Evolutionary conservation across 2,113 vertebrate species (phyloP).

Genomic region (Ancistrus triradiatus): DNA sequence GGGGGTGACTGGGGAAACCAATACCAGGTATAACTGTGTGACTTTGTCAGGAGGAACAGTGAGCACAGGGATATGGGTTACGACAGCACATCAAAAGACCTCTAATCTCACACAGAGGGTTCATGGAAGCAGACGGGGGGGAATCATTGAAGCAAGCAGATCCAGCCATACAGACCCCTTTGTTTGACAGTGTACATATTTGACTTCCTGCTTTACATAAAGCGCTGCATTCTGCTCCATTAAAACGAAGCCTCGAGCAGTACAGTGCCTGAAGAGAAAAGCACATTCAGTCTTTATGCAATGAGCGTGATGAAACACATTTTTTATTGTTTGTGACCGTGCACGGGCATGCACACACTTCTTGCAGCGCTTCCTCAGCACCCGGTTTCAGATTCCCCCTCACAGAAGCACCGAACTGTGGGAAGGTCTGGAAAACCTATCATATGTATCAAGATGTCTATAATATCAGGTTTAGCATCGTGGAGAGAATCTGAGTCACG

Average conservation of each 20-base stretch:
- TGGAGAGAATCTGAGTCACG: slow-evolving; percentile 5
- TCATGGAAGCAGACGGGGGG: slow-evolving; percentile 2
- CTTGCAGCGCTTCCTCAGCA: neutral
- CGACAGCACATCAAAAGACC: slow-evolving; percentile 36
- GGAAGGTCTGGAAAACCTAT: slow-evolving; percentile 20
- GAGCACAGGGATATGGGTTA: slow-evolving; percentile 53
- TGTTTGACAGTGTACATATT: slow-evolving; percentile 14
- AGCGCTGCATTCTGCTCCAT: slow-evolving; percentile 14
- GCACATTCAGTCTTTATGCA: neutral
- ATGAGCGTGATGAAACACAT: neutral
- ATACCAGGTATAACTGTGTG: slow-evolving; percentile 45
- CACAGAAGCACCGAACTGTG: neutral
- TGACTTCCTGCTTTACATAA: slow-evolving; percentile 24
- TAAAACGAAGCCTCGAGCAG: slow-evolving; percentile 26
- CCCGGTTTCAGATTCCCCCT: neutral
- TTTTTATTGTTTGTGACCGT: slow-evolving; percentile 4
- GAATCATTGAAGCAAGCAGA: neutral
- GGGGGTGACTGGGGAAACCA: slow-evolving; percentile 60
- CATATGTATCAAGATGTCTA: neutral
- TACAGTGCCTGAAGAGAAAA: slow-evolving; percentile 34
- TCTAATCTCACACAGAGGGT: slow-evolving; percentile 23
- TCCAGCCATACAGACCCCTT: slow-evolving; percentile 18
- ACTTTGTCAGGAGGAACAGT: slow-evolving; percentile 51
- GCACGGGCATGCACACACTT: slow-evolving; percentile 1
- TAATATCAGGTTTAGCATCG: slow-evolving; percentile 11